Conservation (phyloP, 2,888 invertebrate species). For the Megastigmus dorsalis region DNA sequence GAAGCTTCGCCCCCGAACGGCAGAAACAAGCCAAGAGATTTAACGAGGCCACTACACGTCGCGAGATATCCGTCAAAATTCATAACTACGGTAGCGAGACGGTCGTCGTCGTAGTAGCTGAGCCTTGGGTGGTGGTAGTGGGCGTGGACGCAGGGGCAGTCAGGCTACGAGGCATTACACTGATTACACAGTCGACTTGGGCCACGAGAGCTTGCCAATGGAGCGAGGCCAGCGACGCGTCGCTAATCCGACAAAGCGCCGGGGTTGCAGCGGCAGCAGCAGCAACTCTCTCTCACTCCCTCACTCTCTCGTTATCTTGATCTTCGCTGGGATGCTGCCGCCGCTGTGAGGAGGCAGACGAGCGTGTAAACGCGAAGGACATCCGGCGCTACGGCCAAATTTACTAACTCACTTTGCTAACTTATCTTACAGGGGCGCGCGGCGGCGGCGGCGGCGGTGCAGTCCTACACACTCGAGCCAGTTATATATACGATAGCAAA, state of each 20-base stretch:
- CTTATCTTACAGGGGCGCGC: too few relatives aligned
- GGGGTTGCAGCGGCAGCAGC: not conserved
- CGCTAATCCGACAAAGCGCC: slow-evolving; percentile 63
- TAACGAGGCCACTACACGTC: not conserved
- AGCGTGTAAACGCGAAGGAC: slow-evolving; percentile 64
- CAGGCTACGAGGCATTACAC: too few relatives aligned
- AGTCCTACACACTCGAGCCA: too few relatives aligned
- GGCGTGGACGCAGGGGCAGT: too few relatives aligned
- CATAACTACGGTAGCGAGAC: not conserved
- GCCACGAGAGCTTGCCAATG: slow-evolving; percentile 11
- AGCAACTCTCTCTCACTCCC: not conserved
- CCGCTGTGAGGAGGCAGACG: slow-evolving; percentile 55
- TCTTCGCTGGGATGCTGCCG: slow-evolving; percentile 21
- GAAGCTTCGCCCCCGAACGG: too few relatives aligned
- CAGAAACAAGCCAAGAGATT: not conserved
- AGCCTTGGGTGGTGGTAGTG: not conserved
- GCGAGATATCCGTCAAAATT: slow-evolving; percentile 27
- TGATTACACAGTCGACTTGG: slow-evolving; percentile 51
- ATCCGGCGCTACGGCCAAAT: slow-evolving; percentile 61
- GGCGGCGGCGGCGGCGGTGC: too few relatives aligned
- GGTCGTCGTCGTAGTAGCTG: not conserved
- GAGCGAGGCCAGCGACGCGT: slow-evolving; percentile 53
- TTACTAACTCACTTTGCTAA: slow-evolving; percentile 63
- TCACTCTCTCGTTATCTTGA: slow-evolving; percentile 62
- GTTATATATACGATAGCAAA: too few relatives aligned